A percentile compares a stretch with the other conserved stretches of the same genome.
phyloP scores from a whole-genome alignment of 1,140 invertebrate genomes.

The Chionoecetes opilio region DNA sequence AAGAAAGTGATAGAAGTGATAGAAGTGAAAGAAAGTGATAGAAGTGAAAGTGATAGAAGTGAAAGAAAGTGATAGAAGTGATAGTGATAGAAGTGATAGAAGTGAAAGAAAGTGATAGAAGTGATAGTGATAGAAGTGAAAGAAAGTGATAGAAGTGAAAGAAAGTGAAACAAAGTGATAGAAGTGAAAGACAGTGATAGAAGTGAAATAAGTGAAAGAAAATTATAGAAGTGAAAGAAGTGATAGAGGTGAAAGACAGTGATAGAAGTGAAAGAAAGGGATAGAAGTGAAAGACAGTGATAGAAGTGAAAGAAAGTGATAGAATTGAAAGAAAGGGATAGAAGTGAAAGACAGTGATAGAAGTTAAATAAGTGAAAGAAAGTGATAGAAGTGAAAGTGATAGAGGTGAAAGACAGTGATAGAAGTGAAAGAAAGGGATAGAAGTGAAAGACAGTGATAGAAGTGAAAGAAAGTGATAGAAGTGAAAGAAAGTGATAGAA shows the following conservation, averaged over 20 bases:
- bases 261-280: not conserved
- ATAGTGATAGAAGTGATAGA: not conserved
- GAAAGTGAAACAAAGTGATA: too few species aligned
- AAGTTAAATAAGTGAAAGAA: too few species aligned
- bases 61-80: not conserved
- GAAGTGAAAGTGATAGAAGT: constrained; percentile 42
- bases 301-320: too few species aligned
- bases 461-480: not conserved
- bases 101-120: not conserved
- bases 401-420: not conserved
- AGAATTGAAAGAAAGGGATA: too few species aligned
- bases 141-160: not conserved
- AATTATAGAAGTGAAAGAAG: too few species aligned
- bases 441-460: not conserved
- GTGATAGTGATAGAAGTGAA: not conserved
- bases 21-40: constrained; percentile 32
- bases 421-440: not conserved
- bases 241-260: not conserved
- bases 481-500: not conserved
- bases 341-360: too few species aligned
- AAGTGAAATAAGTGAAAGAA: too few species aligned
- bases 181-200: not conserved
- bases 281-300: too few species aligned
- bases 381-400: too few species aligned
- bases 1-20: not conserved